Percentiles rank a stretch among this genome's conserved stretches.
Evolutionary conservation across 2,888 invertebrate species (phyloP).

Genomic region (Neoaliturus tenellus): DNA sequence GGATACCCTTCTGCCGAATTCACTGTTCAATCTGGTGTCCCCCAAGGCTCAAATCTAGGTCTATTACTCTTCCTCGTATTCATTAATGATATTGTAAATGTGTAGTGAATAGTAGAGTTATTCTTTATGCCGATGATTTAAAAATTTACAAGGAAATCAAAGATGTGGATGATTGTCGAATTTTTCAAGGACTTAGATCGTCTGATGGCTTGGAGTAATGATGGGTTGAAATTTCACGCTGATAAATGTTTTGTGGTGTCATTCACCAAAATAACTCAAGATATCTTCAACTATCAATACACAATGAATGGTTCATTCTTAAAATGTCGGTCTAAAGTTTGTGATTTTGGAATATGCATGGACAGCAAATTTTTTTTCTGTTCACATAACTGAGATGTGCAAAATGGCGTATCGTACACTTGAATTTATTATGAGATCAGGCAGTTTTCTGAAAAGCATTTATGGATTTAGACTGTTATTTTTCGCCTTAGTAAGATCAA

Average conservation of each 20-base stretch:
- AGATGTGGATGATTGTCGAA: neutral
- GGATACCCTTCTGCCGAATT: neutral
- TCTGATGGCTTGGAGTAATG: neutral
- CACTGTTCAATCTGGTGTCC: neutral
- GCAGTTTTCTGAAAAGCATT: no score
- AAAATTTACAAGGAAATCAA: constrained; percentile 8
- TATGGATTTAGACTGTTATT: no score
- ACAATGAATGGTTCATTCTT: neutral
- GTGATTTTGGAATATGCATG: no score
- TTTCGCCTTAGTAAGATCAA: no score
- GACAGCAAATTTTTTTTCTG: no score
- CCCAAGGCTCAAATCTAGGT: neutral
- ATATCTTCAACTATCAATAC: neutral
- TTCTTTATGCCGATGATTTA: constrained; percentile 15
- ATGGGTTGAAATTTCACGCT: neutral
- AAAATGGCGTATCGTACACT: no score
- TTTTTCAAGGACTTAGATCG: constrained; percentile 18
- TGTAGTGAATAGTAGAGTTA: neutral
- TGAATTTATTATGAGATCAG: no score
- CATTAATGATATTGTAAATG: neutral
- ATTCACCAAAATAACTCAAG: neutral
- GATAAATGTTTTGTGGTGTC: neutral
- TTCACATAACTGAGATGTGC: no score
- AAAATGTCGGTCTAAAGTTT: neutral
- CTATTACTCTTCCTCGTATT: neutral